phyloP scores from a whole-genome alignment of 1,140 invertebrate genomes.

The Mycetomoellerius zeteki region DNA sequence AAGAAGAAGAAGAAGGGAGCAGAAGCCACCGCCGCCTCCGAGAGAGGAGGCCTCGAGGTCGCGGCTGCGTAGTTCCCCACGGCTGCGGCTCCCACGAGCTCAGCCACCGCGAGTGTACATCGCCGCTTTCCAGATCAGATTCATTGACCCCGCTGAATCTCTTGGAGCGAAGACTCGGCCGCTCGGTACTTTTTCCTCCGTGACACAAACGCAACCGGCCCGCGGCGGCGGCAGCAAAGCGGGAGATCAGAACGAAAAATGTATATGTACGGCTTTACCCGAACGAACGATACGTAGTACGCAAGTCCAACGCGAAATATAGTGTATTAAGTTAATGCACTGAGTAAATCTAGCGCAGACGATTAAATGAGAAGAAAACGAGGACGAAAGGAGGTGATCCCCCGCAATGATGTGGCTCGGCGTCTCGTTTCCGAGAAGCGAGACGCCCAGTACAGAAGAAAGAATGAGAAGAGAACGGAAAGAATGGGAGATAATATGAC shows the following conservation, averaged over 20 bases:
- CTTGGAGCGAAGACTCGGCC: constrained; percentile 61
- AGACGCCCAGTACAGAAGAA: too few species aligned
- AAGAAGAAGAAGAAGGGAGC: constrained; percentile 34
- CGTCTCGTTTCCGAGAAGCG: neutral
- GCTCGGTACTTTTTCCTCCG: constrained; percentile 62
- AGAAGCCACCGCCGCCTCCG: constrained; percentile 54
- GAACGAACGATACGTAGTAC: constrained; percentile 7
- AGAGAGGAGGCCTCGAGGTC: constrained; percentile 75
- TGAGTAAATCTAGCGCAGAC: constrained; percentile 19
- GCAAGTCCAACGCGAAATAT: too few species aligned
- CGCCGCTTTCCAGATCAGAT: constrained; percentile 81
- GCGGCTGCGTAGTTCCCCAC: constrained; percentile 77
- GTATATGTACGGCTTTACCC: constrained; percentile 15
- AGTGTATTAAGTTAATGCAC: neutral
- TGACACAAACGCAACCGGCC: constrained; percentile 60
- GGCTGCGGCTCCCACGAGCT: constrained; percentile 72
- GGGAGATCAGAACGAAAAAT: neutral
- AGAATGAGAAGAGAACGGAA: constrained; percentile 6
- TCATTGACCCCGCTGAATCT: constrained; percentile 82
- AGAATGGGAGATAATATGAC: neutral
- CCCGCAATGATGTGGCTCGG: neutral
- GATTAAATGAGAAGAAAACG: constrained; percentile 15
- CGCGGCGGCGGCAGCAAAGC: neutral
- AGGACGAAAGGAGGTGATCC: neutral
- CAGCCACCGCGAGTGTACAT: constrained; percentile 72